phyloP scores from a whole-genome alignment of 2,888 invertebrate genomes.

The Dinocampus coccinellae region DNA sequence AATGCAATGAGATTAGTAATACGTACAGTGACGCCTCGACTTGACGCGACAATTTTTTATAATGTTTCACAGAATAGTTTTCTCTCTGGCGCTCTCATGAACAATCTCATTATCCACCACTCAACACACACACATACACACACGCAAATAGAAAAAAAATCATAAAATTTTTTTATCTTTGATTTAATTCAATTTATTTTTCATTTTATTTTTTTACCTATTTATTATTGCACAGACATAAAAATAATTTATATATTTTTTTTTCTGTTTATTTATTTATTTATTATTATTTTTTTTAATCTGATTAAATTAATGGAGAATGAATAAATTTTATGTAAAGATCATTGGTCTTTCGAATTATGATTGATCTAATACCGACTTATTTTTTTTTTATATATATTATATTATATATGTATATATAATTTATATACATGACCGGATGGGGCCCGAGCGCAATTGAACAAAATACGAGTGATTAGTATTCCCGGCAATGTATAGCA shows the following conservation, averaged over 20 bases:
- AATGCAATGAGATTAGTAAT: slow-evolving; percentile 29
- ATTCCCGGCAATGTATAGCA: slow-evolving; percentile 37
- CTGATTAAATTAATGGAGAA: no score
- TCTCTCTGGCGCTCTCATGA: slow-evolving; percentile 17
- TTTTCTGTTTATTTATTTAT: no score
- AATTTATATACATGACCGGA: slow-evolving; percentile 46
- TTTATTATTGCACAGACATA: no score
- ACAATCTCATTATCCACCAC: slow-evolving; percentile 13
- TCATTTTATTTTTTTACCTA: no score
- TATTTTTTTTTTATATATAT: slow-evolving; percentile 33
- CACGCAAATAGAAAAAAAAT: no score
- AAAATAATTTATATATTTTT: no score
- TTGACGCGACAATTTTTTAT: slow-evolving; percentile 47
- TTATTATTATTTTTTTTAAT: no score
- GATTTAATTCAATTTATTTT: not conserved
- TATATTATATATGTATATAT: slow-evolving; percentile 34
- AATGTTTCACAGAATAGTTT: not conserved
- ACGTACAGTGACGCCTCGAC: slow-evolving; percentile 43
- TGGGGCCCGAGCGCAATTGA: slow-evolving; percentile 39
- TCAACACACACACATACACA: no score
- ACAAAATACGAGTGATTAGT: slow-evolving; percentile 42
- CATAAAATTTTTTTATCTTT: no score
- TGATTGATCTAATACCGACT: slow-evolving; percentile 43
- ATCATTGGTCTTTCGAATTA: no score
- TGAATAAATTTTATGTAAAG: no score